Base-by-base conservation (phyloP, 2,888 invertebrate genomes). In the Gastrophysa polygoni region DNA sequence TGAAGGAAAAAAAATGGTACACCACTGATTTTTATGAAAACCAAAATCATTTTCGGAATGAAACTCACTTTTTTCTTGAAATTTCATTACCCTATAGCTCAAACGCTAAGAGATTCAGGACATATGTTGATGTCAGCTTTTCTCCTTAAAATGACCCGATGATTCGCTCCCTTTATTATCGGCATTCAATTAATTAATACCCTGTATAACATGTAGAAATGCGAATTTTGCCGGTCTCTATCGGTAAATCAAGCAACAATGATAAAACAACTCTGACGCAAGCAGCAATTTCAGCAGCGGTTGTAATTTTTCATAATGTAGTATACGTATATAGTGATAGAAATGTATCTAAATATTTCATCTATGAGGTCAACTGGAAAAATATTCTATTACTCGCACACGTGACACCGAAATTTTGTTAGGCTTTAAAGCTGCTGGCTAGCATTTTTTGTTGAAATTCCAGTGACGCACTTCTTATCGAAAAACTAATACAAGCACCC, bases 321-420 rank as follows among this genome's bases (percentile, higher is more conserved):
- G 75, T 78, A 78, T 78, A 78, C 76, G 75, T 76, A 77, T 77
- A 76, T 72, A 69, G 71, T 79, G 78, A 78, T 79, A 78, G 77
- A 79, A 79, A 79, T 75, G 78, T 79, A 80, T 76, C 76, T 79
- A 79, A 79, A 78, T 80, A 79, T 78, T 76, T 77, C 57, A 32
- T 63, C 75, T 78, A 73, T 71, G 66, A 72, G 71, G 69, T 76
- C 75, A 79, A 77, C 77, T 78, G 77, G 77, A 80, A 80, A 80
- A 80, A 80, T 80, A 80, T n/a, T n/a, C n/a, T n/a, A n/a, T 80
- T 75, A 65, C 50, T 60, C 69, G 64, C 49, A 62, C 78, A 77
- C 77, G 21, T 72, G 78, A 78, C 77, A 76, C 80, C 68, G 74
- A 77, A 75, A 73, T 71, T 71, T 71, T 69, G 70, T 73, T 50